Evolutionary conservation across 1,140 invertebrate species (phyloP), one percentile per base, ranked within the genome.

Genomic region (Cydia splendana): DNA sequence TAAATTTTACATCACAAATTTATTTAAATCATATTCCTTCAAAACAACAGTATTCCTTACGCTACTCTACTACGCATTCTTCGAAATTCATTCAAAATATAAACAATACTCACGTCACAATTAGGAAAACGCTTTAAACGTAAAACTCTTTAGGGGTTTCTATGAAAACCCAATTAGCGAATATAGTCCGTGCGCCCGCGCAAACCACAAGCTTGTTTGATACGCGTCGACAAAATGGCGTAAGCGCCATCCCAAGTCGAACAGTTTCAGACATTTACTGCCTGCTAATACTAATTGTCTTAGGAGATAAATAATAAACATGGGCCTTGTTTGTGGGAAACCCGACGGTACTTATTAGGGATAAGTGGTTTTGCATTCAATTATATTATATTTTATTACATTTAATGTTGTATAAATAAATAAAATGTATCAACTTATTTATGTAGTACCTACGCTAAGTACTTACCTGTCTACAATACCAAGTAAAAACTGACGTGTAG

Each of bases 131-230:
- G 3, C 1, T 51, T 15, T 24, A 71, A 13, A 38, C n/a, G 38
- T 71, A 71, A 71, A 18, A n/a, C 9, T 4, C 15, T 42, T 18
- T 38, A 15, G 67, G 34, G 67, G 34, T 7, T 71, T 71, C 67
- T 42, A 18, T 71, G 67, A 38, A 71, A 71, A 71, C 67, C 67
- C 67, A 71, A 71, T 71, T 71, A 71, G 67, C 34, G 34, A 38
- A 71, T 34, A 34, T 30, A 67, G 18, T 34, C 5, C 5, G 30
- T 30, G 15, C 65, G 57, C 62, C 62, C 12, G 62, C 62, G 62
- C 62, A 18, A 48, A 53, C 51, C 51, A 7, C 51, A 53, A 12
- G 5, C 5, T 53, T 53, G 4, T 4, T n/a, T 53, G 5, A n/a
- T n/a, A n/a, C 13, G 15, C 65, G 4, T 2, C 24, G 2, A 20